Evolutionary conservation across 2,797 vertebrate genomes (phyloP), one percentile per base, ranked within the genome.

Genomic region (Trachops cirrhosus): DNA sequence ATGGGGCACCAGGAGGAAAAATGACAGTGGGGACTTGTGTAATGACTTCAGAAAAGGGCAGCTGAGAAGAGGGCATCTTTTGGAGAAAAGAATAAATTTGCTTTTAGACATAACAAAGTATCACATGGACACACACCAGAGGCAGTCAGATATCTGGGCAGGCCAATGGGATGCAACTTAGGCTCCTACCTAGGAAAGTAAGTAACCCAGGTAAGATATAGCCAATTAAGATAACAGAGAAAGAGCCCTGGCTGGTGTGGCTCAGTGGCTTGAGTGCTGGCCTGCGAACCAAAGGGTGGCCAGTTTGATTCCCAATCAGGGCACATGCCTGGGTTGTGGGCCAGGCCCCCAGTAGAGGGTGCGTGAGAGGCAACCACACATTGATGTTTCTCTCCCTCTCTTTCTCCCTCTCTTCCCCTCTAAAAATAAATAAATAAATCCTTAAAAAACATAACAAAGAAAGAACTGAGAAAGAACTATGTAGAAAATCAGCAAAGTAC

Each of bases 131-230:
- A 37, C 6, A 41, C 3, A n/a, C 29, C 71, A 93, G 59, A 77
- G 37, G 54, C 32, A 32, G 67, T 16, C 1, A 12, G 41, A 6
- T 54, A 50, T 50, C 15, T 22, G 34, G 15, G 32, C 37, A 22
- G 12, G 32, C 37, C 74, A 19, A 24, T 1, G 0, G 2, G n/a
- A 2, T 24, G 79, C 37, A 78, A 46, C 2, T 0, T 0, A 62
- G 29, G 24, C 41, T 73, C 52, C 0, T 16, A 26, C 14, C 19
- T 1, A 24, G 6, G 6, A 22, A 64, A 48, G 54, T 29, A 50
- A 48, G 26, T 48, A 41, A 10, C 54, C 21, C 2, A 39, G 34
- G 4, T 2, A 34, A 52, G 8, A 37, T 24, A 16, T 2, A 3
- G 41, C 52, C 77, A 46, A 41, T 6, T 11, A 34, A 62, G 62